Conservation (phyloP, 2,888 invertebrate species). For the Hemithea aestivaria region DNA sequence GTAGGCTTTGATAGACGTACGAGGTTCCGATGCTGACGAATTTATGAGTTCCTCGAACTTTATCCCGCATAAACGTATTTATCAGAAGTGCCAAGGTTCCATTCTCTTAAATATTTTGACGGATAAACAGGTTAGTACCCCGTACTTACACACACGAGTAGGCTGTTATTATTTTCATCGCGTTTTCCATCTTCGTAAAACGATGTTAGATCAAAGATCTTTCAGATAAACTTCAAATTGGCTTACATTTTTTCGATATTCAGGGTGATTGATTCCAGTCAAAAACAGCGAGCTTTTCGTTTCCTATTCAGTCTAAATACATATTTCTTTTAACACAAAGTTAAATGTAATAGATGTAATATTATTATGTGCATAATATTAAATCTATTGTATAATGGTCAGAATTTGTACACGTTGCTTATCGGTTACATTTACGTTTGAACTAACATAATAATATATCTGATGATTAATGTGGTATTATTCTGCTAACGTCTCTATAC, state of each 20-base stretch:
- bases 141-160: slow-evolving; percentile 16
- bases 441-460: slow-evolving; percentile 27
- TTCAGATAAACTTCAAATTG: slow-evolving; percentile 20
- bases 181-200: slow-evolving; percentile 21
- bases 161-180: slow-evolving; percentile 20
- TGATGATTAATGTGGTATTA: slow-evolving; percentile 59
- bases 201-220: slow-evolving; percentile 19
- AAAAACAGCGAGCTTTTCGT: too few species aligned
- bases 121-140: slow-evolving; percentile 18
- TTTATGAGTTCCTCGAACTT: slow-evolving; percentile 30
- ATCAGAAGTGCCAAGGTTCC: slow-evolving; percentile 20
- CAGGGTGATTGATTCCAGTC: slow-evolving; percentile 9
- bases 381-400: too few species aligned
- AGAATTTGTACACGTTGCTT: too few species aligned
- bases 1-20: slow-evolving; percentile 30
- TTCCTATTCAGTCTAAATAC: too few species aligned
- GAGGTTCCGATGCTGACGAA: slow-evolving; percentile 26
- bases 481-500: slow-evolving; percentile 41
- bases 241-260: slow-evolving; percentile 12
- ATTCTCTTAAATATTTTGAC: slow-evolving; percentile 17
- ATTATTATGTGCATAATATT: too few species aligned
- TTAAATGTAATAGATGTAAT: too few species aligned
- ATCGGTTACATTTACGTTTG: background rate
- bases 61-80: slow-evolving; percentile 26
- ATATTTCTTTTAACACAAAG: too few species aligned